Base-by-base conservation (phyloP, 2,888 invertebrate species). In the Coremacera marginata region DNA sequence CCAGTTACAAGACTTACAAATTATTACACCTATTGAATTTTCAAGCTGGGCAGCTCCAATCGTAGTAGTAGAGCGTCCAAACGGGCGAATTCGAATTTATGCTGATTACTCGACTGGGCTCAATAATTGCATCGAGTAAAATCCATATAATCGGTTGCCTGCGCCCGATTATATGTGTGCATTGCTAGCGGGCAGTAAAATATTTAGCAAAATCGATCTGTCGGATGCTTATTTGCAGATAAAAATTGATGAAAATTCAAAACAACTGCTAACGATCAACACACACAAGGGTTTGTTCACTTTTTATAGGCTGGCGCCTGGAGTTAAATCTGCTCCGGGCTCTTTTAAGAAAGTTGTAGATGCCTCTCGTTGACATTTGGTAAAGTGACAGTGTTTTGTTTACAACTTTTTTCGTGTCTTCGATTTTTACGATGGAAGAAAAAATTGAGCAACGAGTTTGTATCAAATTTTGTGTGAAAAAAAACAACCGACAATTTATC, bases 21-120 rank as follows among this genome's bases (percentile, higher is more conserved):
- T 82, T 16, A 80, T 81, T 44, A 63, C 80, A 25, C 76, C 77
- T 71, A 76, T 79, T 4, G 71, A 79, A n/a, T 79, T 44, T 63
- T 79, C 77, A 14, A 70, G 80, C 9, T 81, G 81, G 82, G 81
- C 80, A 31, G 80, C 81, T 63, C 80, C 80, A 14, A 80, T 80
- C 9, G 82, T 80, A 60, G 77, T 25, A 78, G 76, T 73, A 72
- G 76, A 1, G 37, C 51, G 31, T 75, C 81, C 14, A 14, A 80
- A 78, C 27, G 79, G 79, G 7, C 11, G 25, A n/a, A 60, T 80
- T 16, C 73, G 80, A 25, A 79, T 82, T 11, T 82, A 81, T 75
- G 80, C 75, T 1, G 80, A 81, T 71, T 82, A 78, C 11, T 81
- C 80, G 52, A 80, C 82, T 9, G 80, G 80, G 27, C 82, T 4